Conservation (phyloP, 2,113 vertebrate species). For the Caracal caracal region DNA sequence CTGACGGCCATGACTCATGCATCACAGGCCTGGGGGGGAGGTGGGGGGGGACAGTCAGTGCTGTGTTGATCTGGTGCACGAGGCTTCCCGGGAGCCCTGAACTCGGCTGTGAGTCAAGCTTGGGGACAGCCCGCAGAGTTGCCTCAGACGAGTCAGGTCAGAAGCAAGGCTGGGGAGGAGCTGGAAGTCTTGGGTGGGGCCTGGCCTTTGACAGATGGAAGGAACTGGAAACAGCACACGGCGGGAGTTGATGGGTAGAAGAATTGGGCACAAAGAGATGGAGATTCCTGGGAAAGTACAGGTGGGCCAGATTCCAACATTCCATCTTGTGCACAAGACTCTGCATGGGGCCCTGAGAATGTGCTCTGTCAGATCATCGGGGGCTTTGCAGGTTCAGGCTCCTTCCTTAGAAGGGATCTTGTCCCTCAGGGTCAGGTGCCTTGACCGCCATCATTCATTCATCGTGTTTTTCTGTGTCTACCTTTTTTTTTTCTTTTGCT, state of each 20-base stretch:
- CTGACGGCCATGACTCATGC: accelerated
- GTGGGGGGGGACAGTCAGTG: background rate
- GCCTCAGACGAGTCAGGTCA: background rate
- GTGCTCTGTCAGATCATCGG: background rate
- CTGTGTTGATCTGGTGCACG: background rate
- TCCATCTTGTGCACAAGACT: too few species aligned
- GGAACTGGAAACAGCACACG: background rate
- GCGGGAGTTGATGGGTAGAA: background rate
- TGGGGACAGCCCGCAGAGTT: background rate
- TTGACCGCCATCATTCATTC: background rate
- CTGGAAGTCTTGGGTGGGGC: background rate
- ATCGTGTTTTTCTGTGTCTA: background rate
- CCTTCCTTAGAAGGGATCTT: background rate
- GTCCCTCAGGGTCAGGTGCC: background rate
- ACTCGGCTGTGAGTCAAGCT: background rate
- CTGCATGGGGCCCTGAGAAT: background rate
- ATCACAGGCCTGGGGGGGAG: accelerated
- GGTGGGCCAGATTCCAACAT: background rate
- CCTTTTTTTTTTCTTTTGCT: background rate
- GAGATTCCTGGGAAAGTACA: background rate
- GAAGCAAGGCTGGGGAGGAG: background rate
- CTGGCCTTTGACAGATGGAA: background rate
- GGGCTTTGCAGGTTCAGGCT: background rate
- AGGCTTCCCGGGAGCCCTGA: background rate
- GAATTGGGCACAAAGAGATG: background rate